Evolutionary conservation across 2,113 vertebrate species (phyloP).

Genomic region (Pelodiscus sinensis): DNA sequence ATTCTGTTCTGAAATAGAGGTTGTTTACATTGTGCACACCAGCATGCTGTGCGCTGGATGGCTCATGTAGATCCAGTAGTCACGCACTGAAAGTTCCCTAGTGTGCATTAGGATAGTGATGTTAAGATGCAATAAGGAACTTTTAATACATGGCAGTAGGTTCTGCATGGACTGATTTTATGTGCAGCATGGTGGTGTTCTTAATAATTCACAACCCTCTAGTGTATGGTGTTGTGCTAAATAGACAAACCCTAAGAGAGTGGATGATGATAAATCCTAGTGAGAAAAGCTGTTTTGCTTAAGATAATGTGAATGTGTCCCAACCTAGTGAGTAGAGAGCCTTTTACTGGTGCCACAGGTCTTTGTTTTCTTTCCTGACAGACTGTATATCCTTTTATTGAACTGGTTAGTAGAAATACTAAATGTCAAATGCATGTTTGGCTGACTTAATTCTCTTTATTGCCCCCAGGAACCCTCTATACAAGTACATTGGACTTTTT

Average conservation of each 20-base stretch:
- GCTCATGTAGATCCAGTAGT: not conserved
- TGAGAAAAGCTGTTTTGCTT: conserved; percentile 56
- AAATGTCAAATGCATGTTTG: conserved; percentile 15
- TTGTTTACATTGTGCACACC: not conserved
- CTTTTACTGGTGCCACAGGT: conserved; percentile 22
- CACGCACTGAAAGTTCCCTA: not conserved
- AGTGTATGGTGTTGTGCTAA: not conserved
- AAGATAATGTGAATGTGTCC: conserved; percentile 33
- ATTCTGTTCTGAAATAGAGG: conserved; percentile 47
- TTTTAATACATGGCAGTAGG: not conserved
- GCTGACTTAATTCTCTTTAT: conserved; percentile 1
- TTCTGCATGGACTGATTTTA: not conserved
- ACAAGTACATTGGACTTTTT: conserved; percentile 25
- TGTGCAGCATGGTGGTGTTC: not conserved
- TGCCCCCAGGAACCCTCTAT: conserved; percentile 15
- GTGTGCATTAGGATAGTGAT: not conserved
- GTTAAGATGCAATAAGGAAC: not conserved
- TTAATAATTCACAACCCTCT: not conserved
- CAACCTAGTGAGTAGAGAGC: not conserved
- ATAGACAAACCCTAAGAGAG: not conserved
- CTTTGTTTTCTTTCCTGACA: conserved; percentile 62
- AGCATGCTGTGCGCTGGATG: not conserved
- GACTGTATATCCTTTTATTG: conserved; percentile 45
- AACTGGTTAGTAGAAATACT: conserved; percentile 16
- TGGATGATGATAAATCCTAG: conserved; percentile 37